phyloP scores from a whole-genome alignment of 2,113 vertebrate genomes.

The Arvicanthis niloticus region DNA sequence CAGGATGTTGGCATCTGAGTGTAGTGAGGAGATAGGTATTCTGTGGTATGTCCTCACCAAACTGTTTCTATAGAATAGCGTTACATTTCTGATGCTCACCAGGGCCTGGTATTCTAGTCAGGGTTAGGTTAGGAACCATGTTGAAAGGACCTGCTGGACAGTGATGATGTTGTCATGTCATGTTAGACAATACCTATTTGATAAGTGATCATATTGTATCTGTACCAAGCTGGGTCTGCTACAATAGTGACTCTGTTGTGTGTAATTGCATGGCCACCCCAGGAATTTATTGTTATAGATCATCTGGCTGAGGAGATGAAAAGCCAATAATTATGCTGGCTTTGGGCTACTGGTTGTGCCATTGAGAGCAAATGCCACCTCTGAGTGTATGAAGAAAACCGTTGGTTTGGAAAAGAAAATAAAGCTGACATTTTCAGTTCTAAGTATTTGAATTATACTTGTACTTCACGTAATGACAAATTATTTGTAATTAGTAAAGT shows the following conservation, averaged over 20 bases:
- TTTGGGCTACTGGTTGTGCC: background rate
- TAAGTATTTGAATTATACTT: background rate
- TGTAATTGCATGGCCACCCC: too few relatives aligned
- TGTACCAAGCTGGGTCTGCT: background rate
- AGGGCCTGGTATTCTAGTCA: conserved; percentile 9
- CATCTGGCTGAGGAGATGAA: background rate
- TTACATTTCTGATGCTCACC: background rate
- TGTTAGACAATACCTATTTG: background rate
- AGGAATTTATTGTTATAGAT: background rate
- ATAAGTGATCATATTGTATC: background rate
- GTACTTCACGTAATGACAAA: background rate
- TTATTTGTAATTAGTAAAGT: conserved; percentile 7
- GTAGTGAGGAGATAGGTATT: background rate
- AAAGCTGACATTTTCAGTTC: background rate
- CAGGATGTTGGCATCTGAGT: background rate
- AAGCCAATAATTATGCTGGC: background rate
- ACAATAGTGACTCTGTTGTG: background rate
- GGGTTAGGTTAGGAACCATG: background rate
- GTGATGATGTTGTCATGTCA: too few relatives aligned
- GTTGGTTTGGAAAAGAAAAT: background rate
- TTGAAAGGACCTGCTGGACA: conserved; percentile 30
- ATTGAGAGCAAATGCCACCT: background rate
- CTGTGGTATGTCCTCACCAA: background rate
- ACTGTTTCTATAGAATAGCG: background rate
- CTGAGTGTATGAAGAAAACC: background rate